Conservation (phyloP, 2,888 invertebrate species). For the Eupithecia subfuscata region DNA sequence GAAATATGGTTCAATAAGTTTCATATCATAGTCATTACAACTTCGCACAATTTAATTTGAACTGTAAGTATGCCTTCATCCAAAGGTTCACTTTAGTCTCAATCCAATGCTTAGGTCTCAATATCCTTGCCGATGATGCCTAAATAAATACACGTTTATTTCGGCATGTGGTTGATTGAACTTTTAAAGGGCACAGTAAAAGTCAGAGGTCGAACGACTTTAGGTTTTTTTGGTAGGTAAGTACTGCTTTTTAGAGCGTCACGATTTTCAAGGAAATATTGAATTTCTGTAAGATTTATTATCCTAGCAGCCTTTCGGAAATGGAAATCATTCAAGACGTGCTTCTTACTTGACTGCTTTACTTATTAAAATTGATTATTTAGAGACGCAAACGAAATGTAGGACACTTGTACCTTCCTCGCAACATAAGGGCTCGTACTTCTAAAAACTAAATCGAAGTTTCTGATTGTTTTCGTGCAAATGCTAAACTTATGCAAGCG, state of each 20-base stretch:
- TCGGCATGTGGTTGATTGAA: conserved; percentile 29
- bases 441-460: too few species aligned
- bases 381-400: neutral
- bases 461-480: too few species aligned
- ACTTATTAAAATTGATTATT: neutral
- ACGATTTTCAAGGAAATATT: neutral
- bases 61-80: neutral
- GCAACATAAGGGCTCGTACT: too few species aligned
- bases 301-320: neutral
- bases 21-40: neutral
- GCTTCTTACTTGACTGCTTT: neutral
- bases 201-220: conserved; percentile 23
- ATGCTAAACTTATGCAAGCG: too few species aligned
- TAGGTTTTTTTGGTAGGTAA: neutral
- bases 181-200: conserved; percentile 32
- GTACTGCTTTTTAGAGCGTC: neutral
- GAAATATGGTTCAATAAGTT: neutral
- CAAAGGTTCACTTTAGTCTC: neutral
- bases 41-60: neutral
- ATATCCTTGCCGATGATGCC: neutral
- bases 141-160: neutral
- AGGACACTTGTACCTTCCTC: too few species aligned
- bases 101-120: neutral
- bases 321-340: neutral
- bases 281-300: neutral